Evolutionary conservation across 2,113 vertebrate species (phyloP).

Genomic region (Heloderma charlesbogerti): DNA sequence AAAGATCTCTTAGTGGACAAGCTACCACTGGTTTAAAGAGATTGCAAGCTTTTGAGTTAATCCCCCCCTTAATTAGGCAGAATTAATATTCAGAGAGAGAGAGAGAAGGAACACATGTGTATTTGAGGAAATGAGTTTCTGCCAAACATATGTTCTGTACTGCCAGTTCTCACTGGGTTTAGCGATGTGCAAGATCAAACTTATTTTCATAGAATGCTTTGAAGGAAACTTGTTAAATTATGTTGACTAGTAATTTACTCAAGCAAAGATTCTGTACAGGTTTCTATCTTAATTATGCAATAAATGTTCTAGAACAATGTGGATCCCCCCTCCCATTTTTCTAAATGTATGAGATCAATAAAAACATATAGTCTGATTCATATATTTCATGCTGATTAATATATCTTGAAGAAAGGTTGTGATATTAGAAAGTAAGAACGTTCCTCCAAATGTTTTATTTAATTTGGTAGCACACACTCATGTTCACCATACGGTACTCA

Average conservation of each 20-base stretch:
- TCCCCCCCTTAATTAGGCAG: neutral
- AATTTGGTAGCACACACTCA: rapidly evolving
- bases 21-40: neutral
- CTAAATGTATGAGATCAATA: neutral
- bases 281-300: neutral
- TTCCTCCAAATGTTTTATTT: neutral
- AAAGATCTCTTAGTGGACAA: neutral
- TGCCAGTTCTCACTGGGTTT: neutral
- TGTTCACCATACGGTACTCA: neutral
- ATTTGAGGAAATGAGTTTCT: neutral
- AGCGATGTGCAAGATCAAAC: neutral
- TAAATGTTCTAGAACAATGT: neutral
- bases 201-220: neutral
- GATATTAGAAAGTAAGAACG: neutral
- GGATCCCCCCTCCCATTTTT: neutral
- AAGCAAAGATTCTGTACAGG: neutral
- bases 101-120: neutral
- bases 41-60: neutral
- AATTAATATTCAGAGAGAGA: neutral
- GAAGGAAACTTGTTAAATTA: neutral
- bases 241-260: neutral
- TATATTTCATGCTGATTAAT: rapidly evolving
- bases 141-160: neutral
- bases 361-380: neutral
- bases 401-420: too few species aligned